A percentile compares a stretch with the other conserved stretches of the same genome.
Conservation (phyloP, 2,888 invertebrate species). For the Amphiduros pacificus region DNA sequence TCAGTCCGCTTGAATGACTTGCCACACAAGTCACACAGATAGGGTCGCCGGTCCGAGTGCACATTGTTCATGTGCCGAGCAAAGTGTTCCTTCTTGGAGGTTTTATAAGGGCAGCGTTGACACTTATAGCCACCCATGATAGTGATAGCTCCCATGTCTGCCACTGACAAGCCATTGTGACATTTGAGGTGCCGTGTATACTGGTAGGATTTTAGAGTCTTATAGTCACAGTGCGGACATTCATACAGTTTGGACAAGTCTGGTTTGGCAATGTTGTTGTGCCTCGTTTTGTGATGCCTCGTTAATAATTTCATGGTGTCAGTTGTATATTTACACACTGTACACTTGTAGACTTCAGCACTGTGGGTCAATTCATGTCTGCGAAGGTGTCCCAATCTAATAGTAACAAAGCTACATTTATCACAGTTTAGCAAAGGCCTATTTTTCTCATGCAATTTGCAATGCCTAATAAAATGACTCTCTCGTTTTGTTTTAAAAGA, state of each 20-base stretch:
- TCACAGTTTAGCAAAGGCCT: conserved; percentile 45
- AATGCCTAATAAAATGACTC: conserved; percentile 59
- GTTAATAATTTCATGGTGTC: conserved; percentile 40
- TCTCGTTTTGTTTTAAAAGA: conserved; percentile 61
- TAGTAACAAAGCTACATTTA: conserved; percentile 56
- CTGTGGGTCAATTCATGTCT: conserved; percentile 56
- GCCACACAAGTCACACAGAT: conserved; percentile 64
- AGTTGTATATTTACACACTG: conserved; percentile 50
- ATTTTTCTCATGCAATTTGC: conserved; percentile 49
- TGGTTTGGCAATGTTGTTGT: conserved; percentile 25
- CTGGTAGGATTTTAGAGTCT: conserved; percentile 37
- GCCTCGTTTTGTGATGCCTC: conserved; percentile 46
- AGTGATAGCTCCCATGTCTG: conserved; percentile 21
- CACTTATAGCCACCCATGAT: conserved; percentile 43
- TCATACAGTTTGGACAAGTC: conserved; percentile 15
- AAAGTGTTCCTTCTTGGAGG: conserved; percentile 56
- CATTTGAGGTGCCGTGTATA: conserved; percentile 44
- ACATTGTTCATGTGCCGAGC: conserved; percentile 61
- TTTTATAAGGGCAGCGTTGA: conserved; percentile 55
- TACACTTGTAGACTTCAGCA: conserved; percentile 38
- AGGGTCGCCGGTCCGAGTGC: conserved; percentile 63
- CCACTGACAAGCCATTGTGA: conserved; percentile 30
- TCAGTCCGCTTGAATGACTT: conserved; percentile 64
- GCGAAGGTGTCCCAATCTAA: conserved; percentile 55
- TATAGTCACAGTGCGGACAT: conserved; percentile 47